A percentile compares a stretch with the other conserved stretches of the same genome.
Evolutionary conservation across 2,797 vertebrate genomes (phyloP).

Genomic region (Linurgus olivaceus): DNA sequence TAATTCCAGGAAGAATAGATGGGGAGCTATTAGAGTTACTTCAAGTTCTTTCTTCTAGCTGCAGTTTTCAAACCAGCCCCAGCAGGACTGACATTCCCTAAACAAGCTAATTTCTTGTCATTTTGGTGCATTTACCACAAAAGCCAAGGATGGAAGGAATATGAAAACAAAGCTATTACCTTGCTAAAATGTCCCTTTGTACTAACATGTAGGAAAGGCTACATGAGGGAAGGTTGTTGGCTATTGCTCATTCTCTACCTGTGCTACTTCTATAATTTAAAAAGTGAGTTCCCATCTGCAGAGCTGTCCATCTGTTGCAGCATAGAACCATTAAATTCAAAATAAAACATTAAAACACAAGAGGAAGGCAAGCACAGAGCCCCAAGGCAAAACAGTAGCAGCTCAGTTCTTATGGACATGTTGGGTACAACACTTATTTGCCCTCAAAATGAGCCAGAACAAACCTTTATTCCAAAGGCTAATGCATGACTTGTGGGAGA

Average conservation of each 20-base stretch:
- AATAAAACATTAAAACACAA: constrained; percentile 25
- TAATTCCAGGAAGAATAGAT: not conserved
- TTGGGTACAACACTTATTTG: not conserved
- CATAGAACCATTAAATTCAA: not conserved
- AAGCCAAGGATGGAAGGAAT: not conserved
- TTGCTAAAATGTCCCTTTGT: not conserved
- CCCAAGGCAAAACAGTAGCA: constrained; percentile 38
- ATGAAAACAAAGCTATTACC: not conserved
- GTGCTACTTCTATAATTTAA: constrained; percentile 2
- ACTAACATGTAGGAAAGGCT: not conserved
- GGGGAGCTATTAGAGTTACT: not conserved
- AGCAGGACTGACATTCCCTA: not conserved
- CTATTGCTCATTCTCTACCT: not conserved
- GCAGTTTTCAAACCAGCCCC: not conserved
- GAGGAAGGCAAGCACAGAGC: not conserved
- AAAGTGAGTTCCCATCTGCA: not conserved
- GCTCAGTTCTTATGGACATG: not conserved
- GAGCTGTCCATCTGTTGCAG: not conserved
- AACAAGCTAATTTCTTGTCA: not conserved
- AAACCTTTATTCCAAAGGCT: not conserved
- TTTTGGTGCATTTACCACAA: not conserved
- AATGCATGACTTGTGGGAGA: not conserved
- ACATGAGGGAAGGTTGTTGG: not conserved
- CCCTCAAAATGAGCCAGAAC: not conserved
- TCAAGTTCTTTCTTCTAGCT: not conserved